These are phyloP conservation scores for Lepisosteus oculatus DNA, from an alignment of 2,113 vertebrate species.

Conservation along the genomic window DNA sequence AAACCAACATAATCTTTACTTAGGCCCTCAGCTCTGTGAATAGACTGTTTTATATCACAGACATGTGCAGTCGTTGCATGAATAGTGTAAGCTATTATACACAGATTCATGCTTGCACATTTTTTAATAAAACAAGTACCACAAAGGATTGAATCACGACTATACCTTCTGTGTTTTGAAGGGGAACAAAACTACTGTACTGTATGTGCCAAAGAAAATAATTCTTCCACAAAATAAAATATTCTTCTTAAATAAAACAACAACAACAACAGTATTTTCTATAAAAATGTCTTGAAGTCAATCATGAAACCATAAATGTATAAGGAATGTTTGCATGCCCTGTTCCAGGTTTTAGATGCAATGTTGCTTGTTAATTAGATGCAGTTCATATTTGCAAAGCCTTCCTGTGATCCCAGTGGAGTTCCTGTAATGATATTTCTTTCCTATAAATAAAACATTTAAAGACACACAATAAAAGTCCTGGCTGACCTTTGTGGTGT, in stretches of 20 bases:
- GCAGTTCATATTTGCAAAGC: conserved; percentile 36
- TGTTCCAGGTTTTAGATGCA: conserved; percentile 25
- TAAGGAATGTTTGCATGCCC: conserved; percentile 24
- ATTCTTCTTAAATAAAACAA: conserved; percentile 41
- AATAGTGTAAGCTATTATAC: no score
- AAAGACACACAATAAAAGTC: conserved; percentile 36
- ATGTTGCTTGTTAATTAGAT: conserved; percentile 40
- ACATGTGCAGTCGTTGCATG: no score
- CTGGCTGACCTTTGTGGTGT: conserved; percentile 31
- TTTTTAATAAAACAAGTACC: no score
- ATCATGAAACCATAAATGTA: conserved; percentile 29
- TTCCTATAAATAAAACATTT: conserved; percentile 46
- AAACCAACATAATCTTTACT: no score
- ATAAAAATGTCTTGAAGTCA: conserved; percentile 38
- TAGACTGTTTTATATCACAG: no score
- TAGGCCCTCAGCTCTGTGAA: no score
- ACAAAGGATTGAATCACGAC: no score
- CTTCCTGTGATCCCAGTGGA: conserved; percentile 29
- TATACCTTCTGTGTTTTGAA: no score
- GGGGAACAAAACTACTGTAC: background rate
- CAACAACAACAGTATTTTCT: conserved; percentile 47
- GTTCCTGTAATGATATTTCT: conserved; percentile 39
- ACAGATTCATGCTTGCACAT: no score
- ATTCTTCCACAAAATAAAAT: background rate
- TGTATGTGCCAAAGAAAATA: background rate